Evolutionary conservation across 1,140 invertebrate species (phyloP).

Genomic region (Drosophila takahashii): DNA sequence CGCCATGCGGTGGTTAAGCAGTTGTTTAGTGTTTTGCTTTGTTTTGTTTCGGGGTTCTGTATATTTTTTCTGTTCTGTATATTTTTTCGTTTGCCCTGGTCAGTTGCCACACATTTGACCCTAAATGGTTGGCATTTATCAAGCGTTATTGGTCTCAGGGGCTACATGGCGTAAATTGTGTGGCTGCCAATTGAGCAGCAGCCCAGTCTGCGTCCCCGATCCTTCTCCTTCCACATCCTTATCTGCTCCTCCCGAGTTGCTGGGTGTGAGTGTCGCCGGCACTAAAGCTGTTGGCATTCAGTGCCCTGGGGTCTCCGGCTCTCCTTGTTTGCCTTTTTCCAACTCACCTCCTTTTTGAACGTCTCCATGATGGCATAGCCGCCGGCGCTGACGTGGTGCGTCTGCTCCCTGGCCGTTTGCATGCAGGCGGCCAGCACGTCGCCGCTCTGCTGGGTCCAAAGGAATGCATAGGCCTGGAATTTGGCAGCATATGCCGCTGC

Average conservation of each 20-base stretch:
- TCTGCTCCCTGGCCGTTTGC: slow-evolving; percentile 56
- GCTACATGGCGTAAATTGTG: slow-evolving; percentile 80
- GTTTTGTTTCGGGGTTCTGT: slow-evolving; percentile 20
- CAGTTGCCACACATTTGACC: slow-evolving; percentile 75
- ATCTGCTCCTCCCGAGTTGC: not conserved
- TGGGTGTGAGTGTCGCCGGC: slow-evolving; percentile 44
- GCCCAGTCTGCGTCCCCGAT: slow-evolving; percentile 17
- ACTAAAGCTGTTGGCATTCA: slow-evolving; percentile 37
- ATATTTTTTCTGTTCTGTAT: too few relatives aligned
- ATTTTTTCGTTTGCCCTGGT: slow-evolving; percentile 16
- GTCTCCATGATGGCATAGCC: slow-evolving; percentile 82
- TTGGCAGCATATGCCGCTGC: slow-evolving; percentile 72
- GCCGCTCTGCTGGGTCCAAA: slow-evolving; percentile 67
- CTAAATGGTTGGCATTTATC: slow-evolving; percentile 84
- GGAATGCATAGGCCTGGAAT: slow-evolving; percentile 79
- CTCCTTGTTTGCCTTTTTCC: not conserved
- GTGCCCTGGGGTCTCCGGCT: slow-evolving; percentile 1
- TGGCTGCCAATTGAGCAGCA: slow-evolving; percentile 76
- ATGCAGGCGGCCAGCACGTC: slow-evolving; percentile 62
- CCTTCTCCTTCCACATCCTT: not conserved
- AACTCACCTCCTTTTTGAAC: slow-evolving; percentile 80
- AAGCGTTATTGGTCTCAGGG: slow-evolving; percentile 84
- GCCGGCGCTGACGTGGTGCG: slow-evolving; percentile 53
- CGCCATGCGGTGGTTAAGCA: slow-evolving; percentile 47
- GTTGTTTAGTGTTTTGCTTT: slow-evolving; percentile 24